Evolutionary conservation across 2,888 invertebrate genomes (phyloP), one percentile per base, ranked within the genome.

Genomic region (Cheilosia urbana): DNA sequence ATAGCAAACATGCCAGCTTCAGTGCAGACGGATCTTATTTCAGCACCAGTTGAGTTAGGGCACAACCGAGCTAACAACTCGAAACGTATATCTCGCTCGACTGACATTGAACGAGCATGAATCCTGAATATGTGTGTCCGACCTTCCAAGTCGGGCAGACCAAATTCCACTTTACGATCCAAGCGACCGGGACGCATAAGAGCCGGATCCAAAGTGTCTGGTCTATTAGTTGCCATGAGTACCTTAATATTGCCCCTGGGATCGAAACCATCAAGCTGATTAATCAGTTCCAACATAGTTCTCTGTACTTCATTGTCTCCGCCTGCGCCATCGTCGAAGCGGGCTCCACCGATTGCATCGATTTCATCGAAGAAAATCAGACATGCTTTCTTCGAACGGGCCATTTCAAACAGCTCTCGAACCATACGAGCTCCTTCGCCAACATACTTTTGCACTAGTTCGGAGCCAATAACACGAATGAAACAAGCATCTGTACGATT

Each of bases 1-100:
- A 99, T 99, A 1, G 99, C 99, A 93, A 99, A 99, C 99, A 99
- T 99, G 11, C 99, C 99, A 53, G 99, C 99, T 92, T 99, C 99
- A 0, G 99, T 99, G 91, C 99, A 99, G 1, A 99, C 99, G 34
- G 98, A 98, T 88, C 99, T 90, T 87, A 96, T 96, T 92, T 96
- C 96, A 68, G 96, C 96, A 0, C 96, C 99, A 13, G 99, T 99
- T 78, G 98, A 98, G 92, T 99, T 99, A 0, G 99, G 99, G 90
- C 99, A 99, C 17, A 99, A 94, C 87, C 99, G 94, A 0, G 99
- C 99, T 71, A 99, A 93, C 88, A 99, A 93, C 91, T 99, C 99
- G 92, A 99, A 99, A 89, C 99, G 95, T 89, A 99, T 99, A 90
- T 99, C 99, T 71, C 99, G 94, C 92, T 99, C 99, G 0, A 99